These are phyloP conservation scores for Frankliniella fusca DNA, from an alignment of 2,888 invertebrate species.

Conservation along the genomic window DNA sequence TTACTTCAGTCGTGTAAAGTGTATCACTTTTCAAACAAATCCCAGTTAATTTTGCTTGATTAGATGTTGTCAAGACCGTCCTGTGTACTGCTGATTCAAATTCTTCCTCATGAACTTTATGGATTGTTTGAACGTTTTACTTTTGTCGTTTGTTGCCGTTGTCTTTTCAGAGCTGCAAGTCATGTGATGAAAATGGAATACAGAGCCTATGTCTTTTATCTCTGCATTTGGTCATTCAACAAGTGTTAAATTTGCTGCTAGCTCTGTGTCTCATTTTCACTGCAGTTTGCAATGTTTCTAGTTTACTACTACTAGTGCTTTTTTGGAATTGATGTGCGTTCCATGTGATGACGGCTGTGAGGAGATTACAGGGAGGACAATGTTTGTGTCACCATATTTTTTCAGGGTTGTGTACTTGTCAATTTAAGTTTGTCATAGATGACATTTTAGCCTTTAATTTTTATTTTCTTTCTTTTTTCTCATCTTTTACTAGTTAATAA, in stretches of 20 bases:
- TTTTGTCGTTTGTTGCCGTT: slow-evolving; percentile 7
- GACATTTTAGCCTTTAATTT: background rate
- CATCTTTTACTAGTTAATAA: too few species aligned
- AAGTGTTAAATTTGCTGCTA: background rate
- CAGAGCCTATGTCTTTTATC: background rate
- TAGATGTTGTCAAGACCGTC: background rate
- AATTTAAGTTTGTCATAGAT: slow-evolving; percentile 6
- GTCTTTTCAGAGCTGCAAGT: background rate
- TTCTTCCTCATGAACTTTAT: background rate
- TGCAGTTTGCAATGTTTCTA: background rate
- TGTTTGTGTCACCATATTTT: background rate
- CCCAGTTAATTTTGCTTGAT: too few species aligned
- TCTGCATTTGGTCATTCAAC: too few species aligned
- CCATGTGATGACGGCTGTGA: slow-evolving; percentile 2
- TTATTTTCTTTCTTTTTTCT: background rate
- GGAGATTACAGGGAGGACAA: background rate
- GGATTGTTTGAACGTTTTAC: background rate
- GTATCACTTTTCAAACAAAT: too few species aligned
- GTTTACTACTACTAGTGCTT: background rate
- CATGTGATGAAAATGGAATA: background rate
- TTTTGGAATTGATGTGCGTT: background rate
- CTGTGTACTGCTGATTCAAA: background rate
- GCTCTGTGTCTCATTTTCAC: background rate
- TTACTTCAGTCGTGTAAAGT: too few species aligned
- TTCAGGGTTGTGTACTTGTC: background rate